Evolutionary conservation across 2,888 invertebrate genomes (phyloP).

Genomic region (Meteorus colon): DNA sequence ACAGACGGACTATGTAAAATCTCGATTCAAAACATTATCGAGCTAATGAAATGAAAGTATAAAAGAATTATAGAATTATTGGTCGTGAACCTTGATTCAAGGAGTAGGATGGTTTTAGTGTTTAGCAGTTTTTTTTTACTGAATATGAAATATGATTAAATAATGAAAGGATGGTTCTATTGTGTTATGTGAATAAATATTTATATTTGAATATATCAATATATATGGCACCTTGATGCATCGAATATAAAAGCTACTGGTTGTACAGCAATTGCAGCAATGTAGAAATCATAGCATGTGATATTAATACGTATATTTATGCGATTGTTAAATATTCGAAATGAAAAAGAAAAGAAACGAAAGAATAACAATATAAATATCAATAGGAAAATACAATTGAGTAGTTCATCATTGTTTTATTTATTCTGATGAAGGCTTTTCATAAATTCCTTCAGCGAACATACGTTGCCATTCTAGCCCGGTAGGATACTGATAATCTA

Average conservation of each 20-base stretch:
- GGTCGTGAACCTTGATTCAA: constrained; percentile 3
- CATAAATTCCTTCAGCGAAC: constrained; percentile 78
- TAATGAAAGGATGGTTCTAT: not conserved
- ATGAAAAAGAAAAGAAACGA: not conserved
- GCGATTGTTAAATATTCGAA: not conserved
- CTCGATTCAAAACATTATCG: constrained; percentile 65
- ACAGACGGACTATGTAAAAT: constrained; percentile 76
- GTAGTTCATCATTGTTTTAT: not conserved
- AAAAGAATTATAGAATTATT: not conserved
- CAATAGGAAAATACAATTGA: not conserved
- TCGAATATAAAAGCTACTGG: constrained; percentile 6
- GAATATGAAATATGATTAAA: not conserved
- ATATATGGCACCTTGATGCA: not conserved
- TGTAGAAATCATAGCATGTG: constrained; percentile 11
- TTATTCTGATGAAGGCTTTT: constrained; percentile 66
- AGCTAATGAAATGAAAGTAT: constrained; percentile 4
- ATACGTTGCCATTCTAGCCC: constrained; percentile 86
- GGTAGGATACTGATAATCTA: constrained; percentile 83
- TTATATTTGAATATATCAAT: not conserved
- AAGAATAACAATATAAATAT: not conserved
- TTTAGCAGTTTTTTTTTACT: constrained; percentile 9
- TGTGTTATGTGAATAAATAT: not conserved
- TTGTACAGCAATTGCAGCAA: constrained; percentile 3
- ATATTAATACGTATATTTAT: constrained; percentile 3
- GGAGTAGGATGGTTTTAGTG: not conserved